Conservation (phyloP, 2,888 invertebrate species). For the Gandaritis pyraliata region DNA sequence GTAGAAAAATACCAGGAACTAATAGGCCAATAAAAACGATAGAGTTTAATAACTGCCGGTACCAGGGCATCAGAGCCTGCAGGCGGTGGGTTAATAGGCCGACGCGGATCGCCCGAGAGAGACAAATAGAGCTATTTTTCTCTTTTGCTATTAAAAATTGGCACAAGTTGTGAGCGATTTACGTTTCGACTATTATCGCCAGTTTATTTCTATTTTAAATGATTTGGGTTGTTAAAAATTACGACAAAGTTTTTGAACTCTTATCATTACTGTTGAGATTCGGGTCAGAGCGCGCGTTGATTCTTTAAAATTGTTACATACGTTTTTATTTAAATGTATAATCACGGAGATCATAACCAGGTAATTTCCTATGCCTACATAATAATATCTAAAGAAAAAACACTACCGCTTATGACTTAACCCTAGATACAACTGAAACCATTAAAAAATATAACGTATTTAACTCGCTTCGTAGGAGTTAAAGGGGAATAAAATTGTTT, state of each 20-base stretch:
- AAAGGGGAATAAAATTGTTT: conserved; percentile 29
- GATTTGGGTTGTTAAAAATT: too few species aligned
- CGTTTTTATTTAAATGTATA: too few species aligned
- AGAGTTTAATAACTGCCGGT: conserved; percentile 32
- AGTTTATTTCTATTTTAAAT: too few species aligned
- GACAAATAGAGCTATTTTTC: conserved; percentile 62
- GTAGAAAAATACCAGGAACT: conserved; percentile 23
- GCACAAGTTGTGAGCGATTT: conserved; percentile 17
- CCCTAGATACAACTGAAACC: conserved; percentile 15
- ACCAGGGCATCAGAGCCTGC: conserved; percentile 33
- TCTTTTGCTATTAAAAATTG: conserved; percentile 54
- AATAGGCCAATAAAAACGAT: conserved; percentile 33
- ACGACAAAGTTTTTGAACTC: too few species aligned
- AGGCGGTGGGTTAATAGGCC: conserved; percentile 51
- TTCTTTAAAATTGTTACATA: too few species aligned
- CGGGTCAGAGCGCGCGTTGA: too few species aligned
- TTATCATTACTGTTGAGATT: too few species aligned
- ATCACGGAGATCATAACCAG: too few species aligned
- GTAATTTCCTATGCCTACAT: too few species aligned
- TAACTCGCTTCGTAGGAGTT: conserved; percentile 22
- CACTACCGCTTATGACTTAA: conserved; percentile 30
- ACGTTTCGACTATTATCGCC: background rate
- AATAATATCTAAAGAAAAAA: background rate
- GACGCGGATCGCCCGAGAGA: conserved; percentile 51
- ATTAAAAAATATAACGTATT: conserved; percentile 38